These are phyloP conservation scores for Polypterus senegalus DNA, from an alignment of 2,113 vertebrate genomes.

Conservation along the genomic window DNA sequence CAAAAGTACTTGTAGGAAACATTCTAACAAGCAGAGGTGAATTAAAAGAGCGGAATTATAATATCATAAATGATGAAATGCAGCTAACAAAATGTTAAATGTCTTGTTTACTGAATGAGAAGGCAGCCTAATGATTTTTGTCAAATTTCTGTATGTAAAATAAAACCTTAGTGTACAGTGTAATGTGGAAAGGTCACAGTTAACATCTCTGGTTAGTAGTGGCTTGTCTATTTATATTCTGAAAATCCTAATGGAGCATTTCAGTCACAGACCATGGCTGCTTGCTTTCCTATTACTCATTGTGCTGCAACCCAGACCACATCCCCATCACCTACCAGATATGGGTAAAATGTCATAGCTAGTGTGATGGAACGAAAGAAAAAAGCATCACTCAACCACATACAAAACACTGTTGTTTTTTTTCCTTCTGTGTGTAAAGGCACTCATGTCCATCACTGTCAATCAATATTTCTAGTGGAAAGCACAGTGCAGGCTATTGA, in stretches of 20 bases:
- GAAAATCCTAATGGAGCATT: conserved; percentile 10
- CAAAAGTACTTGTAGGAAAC: too few species aligned
- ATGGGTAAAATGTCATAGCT: conserved; percentile 22
- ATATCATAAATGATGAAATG: not conserved
- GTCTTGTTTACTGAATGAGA: not conserved
- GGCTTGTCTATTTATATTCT: conserved; percentile 16
- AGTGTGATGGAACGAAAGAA: conserved; percentile 13
- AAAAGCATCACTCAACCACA: conserved; percentile 2
- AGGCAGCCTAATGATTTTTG: not conserved
- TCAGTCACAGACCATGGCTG: conserved; percentile 18
- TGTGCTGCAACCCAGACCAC: conserved; percentile 12
- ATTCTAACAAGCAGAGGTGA: not conserved
- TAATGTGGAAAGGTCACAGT: conserved; percentile 10
- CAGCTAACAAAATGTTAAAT: not conserved
- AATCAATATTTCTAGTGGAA: conserved; percentile 20
- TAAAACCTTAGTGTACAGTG: not conserved
- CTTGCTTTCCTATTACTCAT: conserved; percentile 15
- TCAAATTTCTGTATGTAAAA: not conserved
- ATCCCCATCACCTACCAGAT: conserved; percentile 15
- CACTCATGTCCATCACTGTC: conserved; percentile 13
- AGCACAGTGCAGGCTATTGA: conserved; percentile 17
- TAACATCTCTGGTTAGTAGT: conserved; percentile 9
- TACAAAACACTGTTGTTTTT: conserved; percentile 10
- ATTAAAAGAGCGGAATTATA: not conserved
- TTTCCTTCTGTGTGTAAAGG: conserved; percentile 15